Percentiles rank a stretch among this genome's conserved stretches.
Evolutionary conservation across 92 coral and sea anemone genomes (phyloP).

Genomic region (Virgularia gustaviana): DNA sequence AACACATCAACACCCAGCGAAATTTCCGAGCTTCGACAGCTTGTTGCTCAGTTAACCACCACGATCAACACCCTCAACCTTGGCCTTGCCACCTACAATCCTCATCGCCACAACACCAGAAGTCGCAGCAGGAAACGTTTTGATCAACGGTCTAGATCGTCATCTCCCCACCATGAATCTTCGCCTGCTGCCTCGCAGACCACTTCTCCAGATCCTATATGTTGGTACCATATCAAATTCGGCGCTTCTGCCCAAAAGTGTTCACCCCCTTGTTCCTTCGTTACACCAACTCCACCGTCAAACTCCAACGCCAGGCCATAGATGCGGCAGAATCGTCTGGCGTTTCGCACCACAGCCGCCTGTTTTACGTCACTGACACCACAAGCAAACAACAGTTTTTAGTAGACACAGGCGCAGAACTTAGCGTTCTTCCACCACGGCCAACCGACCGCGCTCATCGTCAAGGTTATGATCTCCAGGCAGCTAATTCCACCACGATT

Average conservation of each 20-base stretch:
- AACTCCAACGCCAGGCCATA: constrained; percentile 26
- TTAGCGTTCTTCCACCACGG: neutral
- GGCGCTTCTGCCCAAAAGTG: constrained; percentile 3
- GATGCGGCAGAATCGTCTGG: constrained; percentile 23
- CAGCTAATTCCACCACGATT: neutral
- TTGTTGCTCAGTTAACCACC: neutral
- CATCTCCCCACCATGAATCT: neutral
- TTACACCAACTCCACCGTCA: neutral
- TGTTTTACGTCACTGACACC: constrained; percentile 2
- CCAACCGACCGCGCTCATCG: constrained; percentile 4
- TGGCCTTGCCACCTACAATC: neutral
- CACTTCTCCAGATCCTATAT: neutral
- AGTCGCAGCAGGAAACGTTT: too few species aligned
- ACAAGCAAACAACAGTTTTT: neutral
- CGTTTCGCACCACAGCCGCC: constrained; percentile 10
- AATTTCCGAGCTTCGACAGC: neutral
- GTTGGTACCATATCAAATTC: constrained; percentile 23
- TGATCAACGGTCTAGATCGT: neutral
- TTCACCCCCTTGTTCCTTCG: constrained; percentile 10
- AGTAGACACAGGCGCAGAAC: constrained; percentile 8
- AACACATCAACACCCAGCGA: neutral
- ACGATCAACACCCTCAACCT: neutral
- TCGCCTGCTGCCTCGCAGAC: neutral
- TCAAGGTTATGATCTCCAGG: neutral
- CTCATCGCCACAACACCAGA: neutral